Percentiles rank a stretch among this genome's conserved stretches.
phyloP scores from a whole-genome alignment of 1,140 invertebrate species.

The Zaprionus gabonicus region DNA sequence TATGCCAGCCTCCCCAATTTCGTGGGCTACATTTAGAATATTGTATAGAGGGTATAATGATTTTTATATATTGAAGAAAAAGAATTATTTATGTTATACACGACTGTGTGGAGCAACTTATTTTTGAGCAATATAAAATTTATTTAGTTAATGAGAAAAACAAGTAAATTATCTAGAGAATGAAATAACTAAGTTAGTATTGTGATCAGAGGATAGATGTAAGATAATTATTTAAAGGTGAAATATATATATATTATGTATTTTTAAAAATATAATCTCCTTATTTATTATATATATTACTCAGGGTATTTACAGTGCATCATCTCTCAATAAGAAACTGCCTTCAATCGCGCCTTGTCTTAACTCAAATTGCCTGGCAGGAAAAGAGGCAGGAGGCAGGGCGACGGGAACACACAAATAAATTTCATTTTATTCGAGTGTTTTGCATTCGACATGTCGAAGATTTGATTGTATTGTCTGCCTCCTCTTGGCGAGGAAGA shows the following conservation, averaged over 20 bases:
- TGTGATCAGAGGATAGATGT: too few relatives aligned
- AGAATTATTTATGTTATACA: not conserved
- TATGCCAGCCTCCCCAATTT: conserved; percentile 17
- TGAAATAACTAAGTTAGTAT: too few relatives aligned
- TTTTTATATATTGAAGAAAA: not conserved
- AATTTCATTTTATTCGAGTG: conserved; percentile 76
- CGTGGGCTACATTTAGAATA: not conserved
- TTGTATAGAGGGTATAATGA: not conserved
- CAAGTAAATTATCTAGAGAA: too few relatives aligned
- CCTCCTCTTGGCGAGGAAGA: conserved; percentile 11
- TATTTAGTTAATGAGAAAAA: too few relatives aligned
- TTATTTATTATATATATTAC: too few relatives aligned
- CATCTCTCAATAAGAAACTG: not conserved
- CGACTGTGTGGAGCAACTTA: too few relatives aligned
- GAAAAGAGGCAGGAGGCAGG: not conserved
- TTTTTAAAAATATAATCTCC: too few relatives aligned
- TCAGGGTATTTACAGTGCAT: conserved; percentile 4
- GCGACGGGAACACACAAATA: conserved; percentile 63
- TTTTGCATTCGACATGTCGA: conserved; percentile 59
- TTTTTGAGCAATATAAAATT: not conserved
- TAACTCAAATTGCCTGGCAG: conserved; percentile 49
- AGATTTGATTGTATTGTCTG: conserved; percentile 64
- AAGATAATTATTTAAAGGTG: too few relatives aligned
- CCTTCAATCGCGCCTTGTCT: conserved; percentile 40
- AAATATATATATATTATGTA: too few relatives aligned